These are phyloP conservation scores for Lordiphosa fenestrarum DNA, from an alignment of 2,888 invertebrate species.

Conservation along the genomic window DNA sequence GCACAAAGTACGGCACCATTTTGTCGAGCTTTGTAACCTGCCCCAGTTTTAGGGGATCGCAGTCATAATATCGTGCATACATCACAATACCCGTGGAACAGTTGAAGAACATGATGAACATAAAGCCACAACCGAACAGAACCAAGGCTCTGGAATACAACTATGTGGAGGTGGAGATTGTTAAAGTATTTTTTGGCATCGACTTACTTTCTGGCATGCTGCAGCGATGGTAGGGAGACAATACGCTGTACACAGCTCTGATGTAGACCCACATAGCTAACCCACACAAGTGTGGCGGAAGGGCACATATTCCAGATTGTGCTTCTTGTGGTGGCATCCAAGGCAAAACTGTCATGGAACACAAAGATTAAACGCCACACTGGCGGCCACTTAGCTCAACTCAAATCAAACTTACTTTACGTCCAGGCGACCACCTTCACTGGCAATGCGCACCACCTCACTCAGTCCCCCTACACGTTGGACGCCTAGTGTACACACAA, in stretches of 20 bases:
- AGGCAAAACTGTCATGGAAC: constrained; percentile 81
- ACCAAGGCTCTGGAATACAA: constrained; percentile 80
- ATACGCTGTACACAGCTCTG: constrained; percentile 88
- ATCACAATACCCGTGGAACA: constrained; percentile 83
- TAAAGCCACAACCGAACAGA: constrained; percentile 82
- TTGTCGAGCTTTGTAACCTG: constrained; percentile 80
- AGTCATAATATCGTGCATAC: constrained; percentile 82
- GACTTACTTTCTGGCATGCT: constrained; percentile 82
- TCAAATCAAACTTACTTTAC: constrained; percentile 72
- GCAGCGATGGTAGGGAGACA: constrained; percentile 83
- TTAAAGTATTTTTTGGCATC: neutral
- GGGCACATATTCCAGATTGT: constrained; percentile 85
- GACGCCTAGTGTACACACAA: constrained; percentile 79
- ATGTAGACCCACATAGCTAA: constrained; percentile 85
- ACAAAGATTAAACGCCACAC: neutral
- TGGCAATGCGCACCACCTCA: constrained; percentile 76
- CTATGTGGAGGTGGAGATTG: neutral
- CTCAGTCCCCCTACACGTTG: constrained; percentile 78
- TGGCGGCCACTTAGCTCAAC: no score
- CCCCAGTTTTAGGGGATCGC: constrained; percentile 83
- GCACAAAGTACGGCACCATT: constrained; percentile 83
- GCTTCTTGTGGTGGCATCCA: constrained; percentile 84
- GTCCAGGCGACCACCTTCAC: constrained; percentile 77
- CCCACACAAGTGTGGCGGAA: constrained; percentile 83
- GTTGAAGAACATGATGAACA: constrained; percentile 82